Base-by-base conservation (phyloP, 2,113 vertebrate genomes). In the Nanorana parkeri region DNA sequence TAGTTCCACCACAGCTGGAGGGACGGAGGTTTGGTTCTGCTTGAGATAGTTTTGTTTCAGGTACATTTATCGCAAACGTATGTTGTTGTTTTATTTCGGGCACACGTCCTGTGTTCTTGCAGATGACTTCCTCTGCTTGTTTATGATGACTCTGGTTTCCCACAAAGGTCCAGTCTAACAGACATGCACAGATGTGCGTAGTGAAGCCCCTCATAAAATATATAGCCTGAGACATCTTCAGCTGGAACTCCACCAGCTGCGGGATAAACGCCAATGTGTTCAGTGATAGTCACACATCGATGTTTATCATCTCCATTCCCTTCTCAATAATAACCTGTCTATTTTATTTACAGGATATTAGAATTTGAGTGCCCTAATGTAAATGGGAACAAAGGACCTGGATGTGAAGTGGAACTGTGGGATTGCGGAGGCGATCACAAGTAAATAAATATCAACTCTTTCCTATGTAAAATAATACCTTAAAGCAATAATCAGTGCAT, bases 401-500 rank as follows among this genome's bases (percentile, higher is more conserved):
- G 79, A 0, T 97, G 95, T 81, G 96, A 97, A 2, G 94, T 97
- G 61, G 96, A 99, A 88, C 88, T 99, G 4, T 99, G 97, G 97
- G 98, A 99, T 74, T 99, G 97, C 88, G 94, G 96, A 0, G 97
- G 98, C 0, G 94, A 98, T 88, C 92, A 91, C 17, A 99, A 96
- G 98, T 98, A 91, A 88, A 95, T 5, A 36, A 8, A 16, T 56
- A 28, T 23, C 4, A 36, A 36, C 32, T 3, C 5, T 5, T 36
- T 36, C 32, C 32, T 36, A 36, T 36, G 32, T 58, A 58, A 58
- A 58, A 58, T n/a, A 58, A 58, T 58, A n/a, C 7, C n/a, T 6
- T n/a, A 17, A 58, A 58, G 32, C 32, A 36, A n/a, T 58, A 58
- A n/a, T 19, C 56, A 3, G 5, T 58, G 56, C 56, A 58, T 58